Conservation (phyloP, 1,140 invertebrate species). For the Nasonia vitripennis region DNA sequence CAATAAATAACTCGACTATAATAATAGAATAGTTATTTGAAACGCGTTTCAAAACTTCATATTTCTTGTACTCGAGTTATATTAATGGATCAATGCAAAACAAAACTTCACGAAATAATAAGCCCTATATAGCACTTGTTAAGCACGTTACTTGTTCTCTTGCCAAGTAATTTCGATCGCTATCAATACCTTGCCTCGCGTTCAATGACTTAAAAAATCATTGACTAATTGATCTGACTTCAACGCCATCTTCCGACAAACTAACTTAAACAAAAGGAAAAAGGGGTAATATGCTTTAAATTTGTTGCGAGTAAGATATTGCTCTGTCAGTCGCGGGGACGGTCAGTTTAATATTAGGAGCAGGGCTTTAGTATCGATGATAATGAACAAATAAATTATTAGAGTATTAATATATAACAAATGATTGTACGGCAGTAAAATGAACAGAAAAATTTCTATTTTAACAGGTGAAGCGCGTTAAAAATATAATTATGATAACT, state of each 20-base stretch:
- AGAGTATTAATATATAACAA: neutral
- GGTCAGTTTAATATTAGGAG: neutral
- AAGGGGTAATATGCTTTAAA: neutral
- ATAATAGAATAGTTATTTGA: constrained; percentile 23
- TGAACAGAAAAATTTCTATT: constrained; percentile 45
- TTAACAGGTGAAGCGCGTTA: constrained; percentile 26
- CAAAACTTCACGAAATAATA: neutral
- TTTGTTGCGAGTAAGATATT: constrained; percentile 6
- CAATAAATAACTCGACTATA: neutral
- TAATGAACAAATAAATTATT: constrained; percentile 3
- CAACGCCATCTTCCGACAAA: neutral
- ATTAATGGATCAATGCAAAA: neutral
- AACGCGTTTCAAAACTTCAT: neutral
- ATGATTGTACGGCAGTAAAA: constrained; percentile 9
- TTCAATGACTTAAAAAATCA: constrained; percentile 27
- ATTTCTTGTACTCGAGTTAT: constrained; percentile 14
- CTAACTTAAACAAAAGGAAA: neutral
- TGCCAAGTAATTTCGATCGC: constrained; percentile 37
- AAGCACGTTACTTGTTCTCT: neutral
- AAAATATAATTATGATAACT: neutral
- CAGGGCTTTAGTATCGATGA: neutral
- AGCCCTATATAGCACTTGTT: neutral
- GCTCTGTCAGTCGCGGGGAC: neutral
- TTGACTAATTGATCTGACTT: neutral
- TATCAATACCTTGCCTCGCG: constrained; percentile 9